Evolutionary conservation across 2,797 vertebrate genomes (phyloP).

Genomic region (Trematomus bernacchii): DNA sequence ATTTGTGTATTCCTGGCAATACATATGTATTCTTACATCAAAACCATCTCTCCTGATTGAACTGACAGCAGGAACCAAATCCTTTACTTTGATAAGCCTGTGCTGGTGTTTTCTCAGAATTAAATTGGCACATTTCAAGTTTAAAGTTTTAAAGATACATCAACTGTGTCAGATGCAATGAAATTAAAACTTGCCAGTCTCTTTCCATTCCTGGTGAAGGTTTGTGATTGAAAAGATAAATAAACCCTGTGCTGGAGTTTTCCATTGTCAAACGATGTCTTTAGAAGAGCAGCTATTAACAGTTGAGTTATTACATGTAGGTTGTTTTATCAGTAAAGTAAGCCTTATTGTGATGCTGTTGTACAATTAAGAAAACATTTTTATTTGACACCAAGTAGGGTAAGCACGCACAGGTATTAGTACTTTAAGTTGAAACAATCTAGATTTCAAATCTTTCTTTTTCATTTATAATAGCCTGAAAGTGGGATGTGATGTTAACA

Average conservation of each 20-base stretch:
- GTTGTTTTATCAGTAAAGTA: background rate
- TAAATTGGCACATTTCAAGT: slow-evolving; percentile 35
- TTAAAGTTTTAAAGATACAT: slow-evolving; percentile 17
- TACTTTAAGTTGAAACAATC: slow-evolving; percentile 10
- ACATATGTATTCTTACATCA: too few relatives aligned
- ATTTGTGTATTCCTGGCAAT: too few relatives aligned
- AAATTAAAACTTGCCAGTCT: slow-evolving; percentile 1
- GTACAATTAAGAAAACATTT: background rate
- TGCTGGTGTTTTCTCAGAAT: slow-evolving; percentile 24
- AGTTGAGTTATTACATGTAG: background rate
- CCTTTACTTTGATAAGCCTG: background rate
- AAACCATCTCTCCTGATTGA: too few relatives aligned
- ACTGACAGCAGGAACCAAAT: slow-evolving; percentile 6
- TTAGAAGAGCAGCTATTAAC: too few relatives aligned
- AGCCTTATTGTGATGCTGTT: slow-evolving; percentile 6
- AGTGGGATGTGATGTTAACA: slow-evolving; percentile 13
- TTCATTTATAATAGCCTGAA: slow-evolving; percentile 16
- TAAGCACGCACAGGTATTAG: background rate
- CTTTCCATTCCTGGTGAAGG: background rate
- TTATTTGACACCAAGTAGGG: background rate
- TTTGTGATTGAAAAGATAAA: slow-evolving; percentile 6
- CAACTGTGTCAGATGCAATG: slow-evolving; percentile 16
- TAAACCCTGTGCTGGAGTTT: slow-evolving; percentile 4
- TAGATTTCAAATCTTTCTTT: slow-evolving; percentile 12
- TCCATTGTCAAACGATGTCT: background rate